Percentiles rank a stretch among this genome's conserved stretches.
phyloP scores from a whole-genome alignment of 2,113 vertebrate genomes.

The Saguinus imperator region DNA sequence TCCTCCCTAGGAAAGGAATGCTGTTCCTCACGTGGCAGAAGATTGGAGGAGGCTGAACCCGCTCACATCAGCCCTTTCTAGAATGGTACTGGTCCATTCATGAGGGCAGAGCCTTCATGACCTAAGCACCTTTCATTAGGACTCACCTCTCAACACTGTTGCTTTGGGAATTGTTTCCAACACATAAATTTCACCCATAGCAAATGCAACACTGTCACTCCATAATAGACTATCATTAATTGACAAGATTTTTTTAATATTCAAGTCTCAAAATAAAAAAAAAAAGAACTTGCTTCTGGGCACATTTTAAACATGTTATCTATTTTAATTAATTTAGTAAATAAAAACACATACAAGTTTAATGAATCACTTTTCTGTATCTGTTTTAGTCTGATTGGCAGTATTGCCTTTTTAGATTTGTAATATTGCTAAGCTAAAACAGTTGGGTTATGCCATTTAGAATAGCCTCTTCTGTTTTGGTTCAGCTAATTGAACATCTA shows the following conservation, averaged over 20 bases:
- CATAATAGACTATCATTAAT: not conserved
- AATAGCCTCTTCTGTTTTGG: not conserved
- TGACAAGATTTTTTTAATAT: slow-evolving; percentile 19
- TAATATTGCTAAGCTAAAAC: slow-evolving; percentile 58
- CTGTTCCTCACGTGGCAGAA: not conserved
- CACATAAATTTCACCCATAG: not conserved
- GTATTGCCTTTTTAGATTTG: slow-evolving; percentile 42
- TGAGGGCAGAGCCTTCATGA: too few species aligned
- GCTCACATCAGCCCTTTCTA: not conserved
- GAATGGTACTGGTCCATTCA: too few species aligned
- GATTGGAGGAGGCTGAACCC: not conserved
- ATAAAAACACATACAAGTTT: slow-evolving; percentile 71
- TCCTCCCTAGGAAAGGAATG: not conserved
- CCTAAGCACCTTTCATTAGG: not conserved
- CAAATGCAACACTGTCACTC: not conserved
- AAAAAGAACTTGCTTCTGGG: slow-evolving; percentile 44
- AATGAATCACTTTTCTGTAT: slow-evolving; percentile 63
- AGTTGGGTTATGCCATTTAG: not conserved
- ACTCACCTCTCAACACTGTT: not conserved
- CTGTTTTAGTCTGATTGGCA: slow-evolving; percentile 56
- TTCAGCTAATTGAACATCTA: slow-evolving; percentile 2
- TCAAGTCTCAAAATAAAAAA: slow-evolving; percentile 67
- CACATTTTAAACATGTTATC: slow-evolving; percentile 62
- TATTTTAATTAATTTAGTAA: slow-evolving; percentile 80
- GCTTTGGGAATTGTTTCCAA: too few species aligned